Conservation (phyloP, 2,888 invertebrate genomes). For the Rhamphomyia laevipes region DNA sequence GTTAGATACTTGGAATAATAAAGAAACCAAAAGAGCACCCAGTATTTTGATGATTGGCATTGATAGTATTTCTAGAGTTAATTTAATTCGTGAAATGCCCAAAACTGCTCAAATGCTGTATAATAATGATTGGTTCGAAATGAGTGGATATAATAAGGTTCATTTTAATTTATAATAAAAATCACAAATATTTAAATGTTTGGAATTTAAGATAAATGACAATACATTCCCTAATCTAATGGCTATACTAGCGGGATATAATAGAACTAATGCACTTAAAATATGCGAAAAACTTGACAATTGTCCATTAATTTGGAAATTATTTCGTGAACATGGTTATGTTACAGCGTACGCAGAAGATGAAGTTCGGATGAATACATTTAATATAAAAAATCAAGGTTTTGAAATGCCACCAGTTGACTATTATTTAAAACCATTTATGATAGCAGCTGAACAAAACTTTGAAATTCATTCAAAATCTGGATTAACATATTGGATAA, state of each 20-base stretch:
- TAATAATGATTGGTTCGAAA: conserved; percentile 55
- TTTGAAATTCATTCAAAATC: conserved; percentile 40
- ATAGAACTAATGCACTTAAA: conserved; percentile 37
- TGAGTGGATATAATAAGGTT: conserved; percentile 62
- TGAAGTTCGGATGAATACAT: conserved; percentile 54
- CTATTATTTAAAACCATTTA: conserved; percentile 66
- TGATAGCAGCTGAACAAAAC: conserved; percentile 52
- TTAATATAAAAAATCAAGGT: conserved; percentile 55
- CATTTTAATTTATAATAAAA: not conserved
- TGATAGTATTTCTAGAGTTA: conserved; percentile 72
- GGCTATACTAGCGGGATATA: conserved; percentile 64
- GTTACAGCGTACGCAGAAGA: conserved; percentile 75
- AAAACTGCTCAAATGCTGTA: conserved; percentile 54
- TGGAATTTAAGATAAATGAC: conserved; percentile 53
- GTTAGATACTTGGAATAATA: conserved; percentile 23
- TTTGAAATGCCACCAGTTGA: conserved; percentile 66
- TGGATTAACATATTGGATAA: conserved; percentile 45
- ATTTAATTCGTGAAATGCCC: conserved; percentile 64
- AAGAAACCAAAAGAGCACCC: conserved; percentile 31
- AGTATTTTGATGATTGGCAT: conserved; percentile 72
- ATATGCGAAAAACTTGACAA: conserved; percentile 50
- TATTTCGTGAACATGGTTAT: conserved; percentile 57
- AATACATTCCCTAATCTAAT: conserved; percentile 86
- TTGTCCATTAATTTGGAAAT: conserved; percentile 66
- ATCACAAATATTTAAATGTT: not conserved